Conservation (phyloP, 2,797 vertebrate genomes). For the Emys orbicularis region DNA sequence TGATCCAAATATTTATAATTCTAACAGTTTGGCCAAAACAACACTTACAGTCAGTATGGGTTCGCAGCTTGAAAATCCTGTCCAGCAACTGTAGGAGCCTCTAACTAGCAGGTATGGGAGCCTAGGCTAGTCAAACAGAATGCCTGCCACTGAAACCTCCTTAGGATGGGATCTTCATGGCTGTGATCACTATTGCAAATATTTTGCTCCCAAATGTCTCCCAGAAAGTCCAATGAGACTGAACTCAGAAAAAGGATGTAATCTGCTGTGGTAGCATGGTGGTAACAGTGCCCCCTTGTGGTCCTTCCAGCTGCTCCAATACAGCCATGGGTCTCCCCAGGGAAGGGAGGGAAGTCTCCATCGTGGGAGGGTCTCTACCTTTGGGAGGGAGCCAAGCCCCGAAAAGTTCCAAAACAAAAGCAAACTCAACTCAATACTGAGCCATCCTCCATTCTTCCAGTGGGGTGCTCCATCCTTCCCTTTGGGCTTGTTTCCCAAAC, state of each 20-base stretch:
- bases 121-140: not conserved
- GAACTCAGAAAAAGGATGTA: not conserved
- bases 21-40: not conserved
- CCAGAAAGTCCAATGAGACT: fast-evolving
- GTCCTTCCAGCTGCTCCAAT: not conserved
- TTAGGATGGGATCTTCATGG: fast-evolving
- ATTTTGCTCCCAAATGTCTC: not conserved
- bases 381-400: too few relatives aligned
- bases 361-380: too few relatives aligned
- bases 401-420: too few relatives aligned
- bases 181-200: not conserved
- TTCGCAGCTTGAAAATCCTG: not conserved
- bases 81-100: fast-evolving
- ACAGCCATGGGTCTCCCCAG: too few relatives aligned
- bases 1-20: not conserved
- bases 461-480: too few relatives aligned
- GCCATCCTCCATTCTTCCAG: too few relatives aligned
- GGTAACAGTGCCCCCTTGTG: not conserved
- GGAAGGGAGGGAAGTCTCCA: too few relatives aligned
- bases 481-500: too few relatives aligned
- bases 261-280: not conserved
- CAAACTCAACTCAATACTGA: too few relatives aligned
- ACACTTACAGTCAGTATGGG: not conserved
- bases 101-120: not conserved
- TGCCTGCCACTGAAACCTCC: fast-evolving